Evolutionary conservation across 2,113 vertebrate species (phyloP), one percentile per base, ranked within the genome.

Genomic region (Pao palembangensis): DNA sequence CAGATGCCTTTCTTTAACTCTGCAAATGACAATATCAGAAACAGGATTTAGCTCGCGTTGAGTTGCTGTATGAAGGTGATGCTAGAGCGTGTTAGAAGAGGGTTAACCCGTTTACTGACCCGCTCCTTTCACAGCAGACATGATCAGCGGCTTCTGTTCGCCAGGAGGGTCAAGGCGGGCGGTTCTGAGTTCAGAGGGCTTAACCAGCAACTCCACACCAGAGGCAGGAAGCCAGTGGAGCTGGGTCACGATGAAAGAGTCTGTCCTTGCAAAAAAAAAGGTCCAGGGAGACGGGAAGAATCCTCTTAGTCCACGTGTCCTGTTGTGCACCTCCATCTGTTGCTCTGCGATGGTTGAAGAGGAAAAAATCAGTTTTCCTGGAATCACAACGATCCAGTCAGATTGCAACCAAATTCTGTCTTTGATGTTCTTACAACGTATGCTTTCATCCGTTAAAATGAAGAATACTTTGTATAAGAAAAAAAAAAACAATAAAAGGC

Each of bases 241-340:
- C 70, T 83, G 77, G 74, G 78, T 67, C 76, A 74, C 25, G 66
- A 80, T 84, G 58, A 85, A 81, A 82, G 80, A 75, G 61, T 69
- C 60, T 51, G 56, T 64, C 21, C 20, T 41, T 49, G 10, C 54
- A 15, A 18, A 55, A 34, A 66, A 55, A 61, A 65, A 75, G 58
- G 76, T 83, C 70, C 50, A 46, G 55, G 60, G 70, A 47, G 75
- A 70, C 55, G 21, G 62, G 44, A 74, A 55, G 78, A 85, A 86
- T 88, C 85, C 79, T 86, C 80, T 88, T 84, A 80, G 77, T 58
- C 64, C 47, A 57, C 61, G 67, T 70, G 64, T 81, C 81, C 78
- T 76, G 74, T 71, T 54, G 79, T 75, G 82, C 62, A 58, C 64
- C 59, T 84, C 85, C 83, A 88, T 87, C 85, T 89, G 88, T 69